phyloP scores from a whole-genome alignment of 2,888 invertebrate genomes.

The Peribatodes rhomboidaria region DNA sequence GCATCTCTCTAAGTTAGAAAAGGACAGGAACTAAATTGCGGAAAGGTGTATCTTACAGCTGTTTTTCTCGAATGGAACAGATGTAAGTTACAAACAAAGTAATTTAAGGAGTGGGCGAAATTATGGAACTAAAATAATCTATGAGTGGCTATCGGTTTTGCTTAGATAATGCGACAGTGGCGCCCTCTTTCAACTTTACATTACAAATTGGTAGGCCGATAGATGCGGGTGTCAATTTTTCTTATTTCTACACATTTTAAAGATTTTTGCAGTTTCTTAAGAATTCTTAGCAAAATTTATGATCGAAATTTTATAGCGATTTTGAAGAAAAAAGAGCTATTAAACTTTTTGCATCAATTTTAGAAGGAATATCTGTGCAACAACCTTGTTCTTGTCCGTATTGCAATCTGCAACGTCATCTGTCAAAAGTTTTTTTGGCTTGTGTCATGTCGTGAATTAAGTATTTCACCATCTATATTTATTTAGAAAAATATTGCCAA shows the following conservation, averaged over 20 bases:
- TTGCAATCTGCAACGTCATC: too few species aligned
- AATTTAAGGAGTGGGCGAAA: neutral
- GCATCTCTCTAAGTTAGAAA: conserved; percentile 16
- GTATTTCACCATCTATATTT: too few species aligned
- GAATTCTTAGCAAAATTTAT: neutral
- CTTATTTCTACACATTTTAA: too few species aligned
- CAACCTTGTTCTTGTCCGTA: too few species aligned
- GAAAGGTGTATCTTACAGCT: conserved; percentile 43
- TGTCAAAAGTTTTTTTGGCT: too few species aligned
- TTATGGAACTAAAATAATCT: neutral
- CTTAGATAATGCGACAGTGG: neutral
- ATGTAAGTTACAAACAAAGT: conserved; percentile 12
- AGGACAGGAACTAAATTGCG: conserved; percentile 33
- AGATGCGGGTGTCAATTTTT: conserved; percentile 1
- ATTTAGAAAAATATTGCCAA: too few species aligned
- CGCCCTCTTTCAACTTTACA: neutral
- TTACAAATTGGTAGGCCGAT: neutral
- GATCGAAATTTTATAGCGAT: too few species aligned
- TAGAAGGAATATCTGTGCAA: too few species aligned
- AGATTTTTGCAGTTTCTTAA: neutral
- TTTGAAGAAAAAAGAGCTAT: too few species aligned
- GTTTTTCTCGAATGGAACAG: conserved; percentile 40
- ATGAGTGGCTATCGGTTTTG: neutral
- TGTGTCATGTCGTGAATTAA: too few species aligned
- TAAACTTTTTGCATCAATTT: too few species aligned